phyloP scores from a whole-genome alignment of 2,888 invertebrate species.

The Halocaridina rubra region DNA sequence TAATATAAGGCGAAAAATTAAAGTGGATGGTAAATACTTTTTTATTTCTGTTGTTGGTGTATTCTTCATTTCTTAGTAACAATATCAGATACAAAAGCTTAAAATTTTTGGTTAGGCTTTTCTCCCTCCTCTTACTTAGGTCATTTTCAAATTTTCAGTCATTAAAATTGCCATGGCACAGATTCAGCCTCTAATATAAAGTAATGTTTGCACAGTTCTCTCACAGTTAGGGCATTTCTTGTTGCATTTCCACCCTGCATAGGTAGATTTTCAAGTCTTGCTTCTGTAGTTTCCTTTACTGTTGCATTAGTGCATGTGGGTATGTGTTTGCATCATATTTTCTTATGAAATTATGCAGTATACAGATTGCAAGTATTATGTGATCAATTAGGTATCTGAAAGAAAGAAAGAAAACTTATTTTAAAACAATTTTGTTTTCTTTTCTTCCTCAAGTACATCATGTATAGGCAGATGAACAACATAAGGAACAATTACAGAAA shows the following conservation, averaged over 20 bases:
- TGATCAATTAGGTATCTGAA: conserved; percentile 1
- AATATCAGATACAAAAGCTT: not conserved
- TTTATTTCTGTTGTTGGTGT: not conserved
- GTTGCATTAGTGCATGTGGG: conserved; percentile 6
- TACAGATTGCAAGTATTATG: conserved; percentile 27
- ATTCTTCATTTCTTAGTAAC: not conserved
- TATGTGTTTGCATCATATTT: conserved; percentile 19
- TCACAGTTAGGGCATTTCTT: conserved; percentile 21
- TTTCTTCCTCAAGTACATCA: conserved; percentile 28
- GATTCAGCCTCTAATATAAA: conserved; percentile 24
- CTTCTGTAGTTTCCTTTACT: conserved; percentile 1
- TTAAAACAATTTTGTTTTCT: not conserved
- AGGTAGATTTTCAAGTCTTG: conserved; percentile 19
- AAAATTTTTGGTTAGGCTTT: not conserved
- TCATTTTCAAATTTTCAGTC: conserved; percentile 29
- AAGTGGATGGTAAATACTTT: no score
- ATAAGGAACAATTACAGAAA: conserved; percentile 68
- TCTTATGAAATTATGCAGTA: conserved; percentile 26
- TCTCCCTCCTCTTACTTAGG: not conserved
- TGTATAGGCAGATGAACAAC: conserved; percentile 67
- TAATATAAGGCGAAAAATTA: no score
- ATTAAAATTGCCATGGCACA: conserved; percentile 32
- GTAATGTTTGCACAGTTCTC: conserved; percentile 25
- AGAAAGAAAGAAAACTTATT: conserved; percentile 9
- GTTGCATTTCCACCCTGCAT: conserved; percentile 31